Evolutionary conservation across 2,888 invertebrate genomes (phyloP).

Genomic region (Poecilobothrus nobilitatus): DNA sequence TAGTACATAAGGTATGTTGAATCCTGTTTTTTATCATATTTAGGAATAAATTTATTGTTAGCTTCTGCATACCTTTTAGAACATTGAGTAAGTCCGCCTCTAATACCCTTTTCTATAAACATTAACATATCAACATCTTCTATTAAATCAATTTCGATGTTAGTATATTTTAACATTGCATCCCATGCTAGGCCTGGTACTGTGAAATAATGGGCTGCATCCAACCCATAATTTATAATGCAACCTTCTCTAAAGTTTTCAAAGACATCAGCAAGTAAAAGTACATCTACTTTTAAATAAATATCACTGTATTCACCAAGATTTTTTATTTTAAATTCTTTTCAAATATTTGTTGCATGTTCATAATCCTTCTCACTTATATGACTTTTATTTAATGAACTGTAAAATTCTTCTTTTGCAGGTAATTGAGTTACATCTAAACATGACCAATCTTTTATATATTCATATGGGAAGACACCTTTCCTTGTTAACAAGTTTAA

Average conservation of each 20-base stretch:
- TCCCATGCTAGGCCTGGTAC: constrained; percentile 30
- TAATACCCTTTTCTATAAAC: constrained; percentile 10
- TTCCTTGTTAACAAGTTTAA: constrained; percentile 9
- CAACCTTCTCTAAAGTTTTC: constrained; percentile 16
- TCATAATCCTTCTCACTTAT: constrained; percentile 15
- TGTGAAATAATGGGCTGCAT: constrained; percentile 29
- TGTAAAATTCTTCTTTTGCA: constrained; percentile 12
- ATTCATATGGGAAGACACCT: constrained; percentile 16
- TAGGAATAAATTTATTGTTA: constrained; percentile 15
- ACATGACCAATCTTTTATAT: constrained; percentile 11
- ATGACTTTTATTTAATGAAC: not conserved
- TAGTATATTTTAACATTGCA: constrained; percentile 28
- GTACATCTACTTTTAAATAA: constrained; percentile 32
- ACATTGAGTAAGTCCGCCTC: constrained; percentile 14
- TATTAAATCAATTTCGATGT: constrained; percentile 14
- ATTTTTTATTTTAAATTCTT: constrained; percentile 28
- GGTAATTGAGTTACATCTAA: constrained; percentile 14
- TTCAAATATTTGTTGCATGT: constrained; percentile 33
- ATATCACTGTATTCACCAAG: constrained; percentile 34
- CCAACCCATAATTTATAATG: constrained; percentile 21
- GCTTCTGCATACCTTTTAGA: constrained; percentile 11
- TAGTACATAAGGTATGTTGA: not conserved
- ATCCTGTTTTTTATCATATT: constrained; percentile 10
- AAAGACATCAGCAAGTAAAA: constrained; percentile 33
- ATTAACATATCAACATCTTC: constrained; percentile 18